Evolutionary conservation across 2,888 invertebrate genomes (phyloP).

Genomic region (Spodoptera exigua): DNA sequence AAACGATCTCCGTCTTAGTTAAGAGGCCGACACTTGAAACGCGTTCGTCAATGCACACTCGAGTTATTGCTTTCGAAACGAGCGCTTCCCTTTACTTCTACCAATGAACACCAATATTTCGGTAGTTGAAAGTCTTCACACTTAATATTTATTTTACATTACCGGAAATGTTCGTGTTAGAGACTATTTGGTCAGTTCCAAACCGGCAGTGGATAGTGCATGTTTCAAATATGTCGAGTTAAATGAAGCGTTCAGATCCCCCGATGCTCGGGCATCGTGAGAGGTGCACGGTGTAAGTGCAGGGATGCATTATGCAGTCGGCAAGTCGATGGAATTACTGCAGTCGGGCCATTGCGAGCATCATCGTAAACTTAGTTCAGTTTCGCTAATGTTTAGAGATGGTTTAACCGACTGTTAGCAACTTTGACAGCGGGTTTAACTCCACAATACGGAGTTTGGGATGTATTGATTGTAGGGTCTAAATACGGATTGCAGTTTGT

Average conservation of each 20-base stretch:
- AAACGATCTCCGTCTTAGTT: conserved; percentile 81
- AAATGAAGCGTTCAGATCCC: conserved; percentile 64
- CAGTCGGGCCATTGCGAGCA: conserved; percentile 58
- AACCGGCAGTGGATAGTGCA: conserved; percentile 49
- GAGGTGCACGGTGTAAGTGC: conserved; percentile 78
- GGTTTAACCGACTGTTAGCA: conserved; percentile 67
- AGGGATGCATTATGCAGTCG: conserved; percentile 81
- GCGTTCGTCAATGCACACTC: conserved; percentile 84
- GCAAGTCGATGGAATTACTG: conserved; percentile 75
- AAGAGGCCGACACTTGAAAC: conserved; percentile 79
- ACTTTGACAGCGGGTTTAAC: conserved; percentile 56
- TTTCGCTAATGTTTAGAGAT: conserved; percentile 71
- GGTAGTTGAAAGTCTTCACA: neutral
- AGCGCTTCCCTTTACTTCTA: conserved; percentile 70
- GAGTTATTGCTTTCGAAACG: conserved; percentile 81
- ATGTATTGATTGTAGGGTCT: conserved; percentile 47
- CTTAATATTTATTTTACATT: conserved; percentile 14
- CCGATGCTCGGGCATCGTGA: conserved; percentile 63
- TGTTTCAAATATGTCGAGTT: conserved; percentile 27
- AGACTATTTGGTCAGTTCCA: neutral
- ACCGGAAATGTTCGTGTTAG: neutral
- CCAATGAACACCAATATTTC: conserved; percentile 26
- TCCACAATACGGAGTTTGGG: conserved; percentile 44
- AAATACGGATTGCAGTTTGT: conserved; percentile 29
- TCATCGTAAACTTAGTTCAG: conserved; percentile 76